A percentile compares a stretch with the other conserved stretches of the same genome.
These are phyloP conservation scores for Platyrinchus mystaceus DNA, from an alignment of 2,797 vertebrate genomes.

Conservation along the genomic window DNA sequence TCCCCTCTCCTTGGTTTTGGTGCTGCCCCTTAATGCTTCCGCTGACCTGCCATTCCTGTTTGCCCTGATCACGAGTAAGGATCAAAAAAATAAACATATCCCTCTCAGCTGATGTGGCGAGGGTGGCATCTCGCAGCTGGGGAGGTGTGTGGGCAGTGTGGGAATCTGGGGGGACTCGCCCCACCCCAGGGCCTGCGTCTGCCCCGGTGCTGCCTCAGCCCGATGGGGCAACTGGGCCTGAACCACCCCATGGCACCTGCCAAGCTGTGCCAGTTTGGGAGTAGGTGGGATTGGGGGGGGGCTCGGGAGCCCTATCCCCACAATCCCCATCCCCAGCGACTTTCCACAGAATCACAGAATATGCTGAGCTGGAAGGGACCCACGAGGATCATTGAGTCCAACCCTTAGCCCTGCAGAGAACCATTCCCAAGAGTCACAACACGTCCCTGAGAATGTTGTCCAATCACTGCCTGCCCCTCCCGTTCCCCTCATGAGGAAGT, in stretches of 20 bases:
- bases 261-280: neutral
- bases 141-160: neutral
- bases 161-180: neutral
- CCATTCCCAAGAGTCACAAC: neutral
- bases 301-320: rapidly evolving
- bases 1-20: neutral
- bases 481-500: too few species aligned
- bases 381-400: neutral
- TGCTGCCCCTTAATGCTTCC: neutral
- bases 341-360: neutral
- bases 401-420: neutral
- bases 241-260: rapidly evolving
- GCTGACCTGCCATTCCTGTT: neutral
- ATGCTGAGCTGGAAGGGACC: neutral
- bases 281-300: neutral
- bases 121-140: rapidly evolving
- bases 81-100: neutral
- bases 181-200: neutral
- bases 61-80: neutral
- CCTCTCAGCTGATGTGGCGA: neutral
- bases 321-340: rapidly evolving
- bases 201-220: neutral
- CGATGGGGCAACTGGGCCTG: neutral
- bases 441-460: neutral
- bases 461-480: neutral